Evolutionary conservation across 2,797 vertebrate species (phyloP), one percentile per base, ranked within the genome.

Genomic region (Argyrosomus regius): DNA sequence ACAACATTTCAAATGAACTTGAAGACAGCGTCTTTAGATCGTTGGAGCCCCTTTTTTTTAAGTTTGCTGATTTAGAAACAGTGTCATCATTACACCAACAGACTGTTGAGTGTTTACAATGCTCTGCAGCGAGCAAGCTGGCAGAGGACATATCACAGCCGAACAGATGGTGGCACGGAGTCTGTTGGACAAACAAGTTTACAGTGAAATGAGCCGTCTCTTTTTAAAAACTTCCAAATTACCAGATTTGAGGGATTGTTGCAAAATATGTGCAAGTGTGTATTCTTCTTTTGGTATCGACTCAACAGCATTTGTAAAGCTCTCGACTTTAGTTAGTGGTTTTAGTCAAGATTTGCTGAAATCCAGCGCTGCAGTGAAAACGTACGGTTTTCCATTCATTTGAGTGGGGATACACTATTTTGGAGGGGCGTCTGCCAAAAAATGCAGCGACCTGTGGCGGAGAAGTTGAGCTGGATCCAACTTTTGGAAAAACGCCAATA

Each of bases 21-120:
- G 28, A 26, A 20, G 67, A 66, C 43, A 28, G 9, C 16, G 46
- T 28, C 13, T 58, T 46, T 0, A 16, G 13, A 45, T 26, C 54
- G 18, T 45, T 6, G 1, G 8, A 35, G 10, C 1, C 31, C 28
- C 6, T 3, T 3, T 14, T 50, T 24, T 66, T 41, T 11, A 24
- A 12, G 45, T 74, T 31, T 22, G 17, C 65, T 9, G 18, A 67
- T 65, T 61, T 14, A 14, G 22, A 57, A 62, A 67, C 64, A 6
- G 22, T 11, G 0, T 59, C 39, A 35, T 28, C 68, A 4, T 35
- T 20, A 11, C 13, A 57, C 46, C 24, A 62, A 65, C 84, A 72
- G 61, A 9, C 66, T 73, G 85, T 3, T 72, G 70, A 78, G 45
- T 71, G 77, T 78, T 84, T 80, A 76, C 63, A 63, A 26, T 60